Conservation (phyloP, 2,113 vertebrate genomes). For the Climacteris rufus region DNA sequence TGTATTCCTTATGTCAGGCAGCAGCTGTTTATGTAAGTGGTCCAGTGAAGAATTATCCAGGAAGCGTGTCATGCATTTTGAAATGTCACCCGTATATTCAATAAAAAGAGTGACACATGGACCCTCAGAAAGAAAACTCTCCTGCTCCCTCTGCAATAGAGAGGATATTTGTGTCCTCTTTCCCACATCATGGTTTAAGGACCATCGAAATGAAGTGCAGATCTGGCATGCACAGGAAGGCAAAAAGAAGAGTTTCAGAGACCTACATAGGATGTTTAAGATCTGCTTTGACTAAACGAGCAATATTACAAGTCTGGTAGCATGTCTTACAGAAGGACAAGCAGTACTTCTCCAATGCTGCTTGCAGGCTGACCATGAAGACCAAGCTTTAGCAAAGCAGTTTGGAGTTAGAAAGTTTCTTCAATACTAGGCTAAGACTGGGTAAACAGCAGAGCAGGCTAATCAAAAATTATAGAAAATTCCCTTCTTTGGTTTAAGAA, state of each 20-base stretch:
- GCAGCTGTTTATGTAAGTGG: not conserved
- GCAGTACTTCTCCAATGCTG: not conserved
- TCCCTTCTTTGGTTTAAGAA: not conserved
- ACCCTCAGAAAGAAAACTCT: not conserved
- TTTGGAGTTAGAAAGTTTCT: not conserved
- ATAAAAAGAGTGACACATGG: rapidly evolving
- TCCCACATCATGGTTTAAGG: not conserved
- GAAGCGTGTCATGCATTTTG: not conserved
- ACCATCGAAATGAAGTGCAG: not conserved
- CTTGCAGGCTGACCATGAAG: not conserved
- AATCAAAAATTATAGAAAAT: not conserved
- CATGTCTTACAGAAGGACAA: not conserved
- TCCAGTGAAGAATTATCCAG: not conserved
- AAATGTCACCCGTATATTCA: not conserved
- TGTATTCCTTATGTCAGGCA: not conserved
- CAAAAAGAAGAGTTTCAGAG: not conserved
- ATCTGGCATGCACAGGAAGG: not conserved
- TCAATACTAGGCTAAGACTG: not conserved
- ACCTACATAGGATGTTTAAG: not conserved
- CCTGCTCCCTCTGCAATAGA: not conserved
- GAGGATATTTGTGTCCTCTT: not conserved
- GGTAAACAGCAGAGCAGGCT: not conserved
- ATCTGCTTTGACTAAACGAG: not conserved
- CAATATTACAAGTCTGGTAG: not conserved
- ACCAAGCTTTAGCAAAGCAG: not conserved